These are phyloP conservation scores for Pholis gunnellus DNA, from an alignment of 2,113 vertebrate genomes.

Conservation along the genomic window DNA sequence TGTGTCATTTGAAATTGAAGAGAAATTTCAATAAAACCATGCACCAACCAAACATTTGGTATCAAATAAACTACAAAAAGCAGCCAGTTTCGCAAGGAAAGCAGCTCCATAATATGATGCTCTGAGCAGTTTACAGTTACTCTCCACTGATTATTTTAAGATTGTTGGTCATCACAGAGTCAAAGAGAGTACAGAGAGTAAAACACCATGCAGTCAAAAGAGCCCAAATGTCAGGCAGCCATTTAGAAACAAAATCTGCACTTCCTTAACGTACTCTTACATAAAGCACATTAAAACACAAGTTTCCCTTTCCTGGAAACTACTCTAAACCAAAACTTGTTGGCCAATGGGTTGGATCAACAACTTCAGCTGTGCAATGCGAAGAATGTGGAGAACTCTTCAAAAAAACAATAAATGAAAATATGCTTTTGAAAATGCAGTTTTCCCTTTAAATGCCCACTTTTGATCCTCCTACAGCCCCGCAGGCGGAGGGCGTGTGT, in stretches of 20 bases:
- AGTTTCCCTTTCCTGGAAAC: constrained; percentile 15
- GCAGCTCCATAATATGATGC: neutral
- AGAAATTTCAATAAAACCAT: neutral
- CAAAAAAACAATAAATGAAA: constrained; percentile 62
- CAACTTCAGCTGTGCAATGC: constrained; percentile 44
- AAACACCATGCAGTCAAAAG: neutral
- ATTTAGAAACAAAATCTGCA: neutral
- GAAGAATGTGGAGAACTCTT: constrained; percentile 57
- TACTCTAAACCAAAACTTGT: constrained; percentile 23
- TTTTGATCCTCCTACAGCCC: constrained; percentile 21
- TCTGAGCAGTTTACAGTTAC: neutral
- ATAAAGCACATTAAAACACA: neutral
- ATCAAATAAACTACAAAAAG: neutral
- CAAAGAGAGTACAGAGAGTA: neutral
- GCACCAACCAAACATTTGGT: no score
- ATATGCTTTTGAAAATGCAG: constrained; percentile 54
- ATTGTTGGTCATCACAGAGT: constrained; percentile 3
- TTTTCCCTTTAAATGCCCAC: constrained; percentile 54
- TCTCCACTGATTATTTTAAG: neutral
- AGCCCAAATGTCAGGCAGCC: neutral
- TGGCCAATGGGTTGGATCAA: constrained; percentile 15
- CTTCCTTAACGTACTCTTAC: neutral
- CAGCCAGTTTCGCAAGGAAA: neutral
- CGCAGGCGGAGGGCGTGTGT: constrained; percentile 28
- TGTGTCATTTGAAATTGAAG: neutral